Conservation (phyloP, 2,888 invertebrate species). For the Pandemis cinnamomeana region DNA sequence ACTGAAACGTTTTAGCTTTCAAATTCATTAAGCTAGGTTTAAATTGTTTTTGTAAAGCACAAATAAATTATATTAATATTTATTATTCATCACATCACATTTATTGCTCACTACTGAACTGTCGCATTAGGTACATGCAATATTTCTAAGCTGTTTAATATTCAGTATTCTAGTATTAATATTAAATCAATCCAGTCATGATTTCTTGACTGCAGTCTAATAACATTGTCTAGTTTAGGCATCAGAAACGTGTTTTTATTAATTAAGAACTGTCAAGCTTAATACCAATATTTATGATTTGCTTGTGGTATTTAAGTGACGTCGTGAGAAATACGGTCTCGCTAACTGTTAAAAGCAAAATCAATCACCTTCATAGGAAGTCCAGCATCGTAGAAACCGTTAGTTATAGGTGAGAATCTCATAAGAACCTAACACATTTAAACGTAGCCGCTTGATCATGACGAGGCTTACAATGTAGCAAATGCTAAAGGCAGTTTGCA, state of each 20-base stretch:
- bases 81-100: background rate
- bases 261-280: constrained; percentile 26
- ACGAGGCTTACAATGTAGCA: background rate
- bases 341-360: constrained; percentile 7
- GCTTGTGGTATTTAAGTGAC: constrained; percentile 5
- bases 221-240: constrained; percentile 20
- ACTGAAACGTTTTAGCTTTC: too few relatives aligned
- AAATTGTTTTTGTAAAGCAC: too few relatives aligned
- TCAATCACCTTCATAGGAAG: constrained; percentile 16
- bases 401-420: background rate
- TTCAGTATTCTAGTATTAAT: constrained; percentile 16
- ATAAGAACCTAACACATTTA: constrained; percentile 9
- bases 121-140: background rate
- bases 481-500: background rate
- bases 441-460: constrained; percentile 1
- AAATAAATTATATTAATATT: too few relatives aligned
- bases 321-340: constrained; percentile 13
- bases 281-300: constrained; percentile 25
- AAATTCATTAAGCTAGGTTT: too few relatives aligned
- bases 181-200: constrained; percentile 23
- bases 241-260: constrained; percentile 24
- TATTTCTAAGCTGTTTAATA: constrained; percentile 28
- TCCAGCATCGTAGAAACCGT: constrained; percentile 1
- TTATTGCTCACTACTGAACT: background rate
- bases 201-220: constrained; percentile 28